Percentiles rank a stretch among this genome's conserved stretches.
These are phyloP conservation scores for Chrysocyon brachyurus DNA, from an alignment of 2,797 vertebrate genomes.

Conservation along the genomic window DNA sequence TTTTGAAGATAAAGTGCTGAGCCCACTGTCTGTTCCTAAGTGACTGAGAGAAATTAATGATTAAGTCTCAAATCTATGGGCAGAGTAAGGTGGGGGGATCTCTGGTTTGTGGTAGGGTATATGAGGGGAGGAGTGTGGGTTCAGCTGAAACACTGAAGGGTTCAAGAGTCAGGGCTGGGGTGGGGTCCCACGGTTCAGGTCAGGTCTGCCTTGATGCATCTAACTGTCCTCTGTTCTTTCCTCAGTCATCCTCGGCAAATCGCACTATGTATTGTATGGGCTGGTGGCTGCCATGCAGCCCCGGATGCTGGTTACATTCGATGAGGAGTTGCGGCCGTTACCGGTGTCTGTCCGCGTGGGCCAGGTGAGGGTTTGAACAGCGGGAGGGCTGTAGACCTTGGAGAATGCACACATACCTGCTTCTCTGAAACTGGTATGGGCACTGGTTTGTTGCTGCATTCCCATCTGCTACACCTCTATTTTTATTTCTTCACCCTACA, in stretches of 20 bases:
- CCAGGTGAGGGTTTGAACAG: conserved; percentile 91
- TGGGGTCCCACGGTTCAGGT: not conserved
- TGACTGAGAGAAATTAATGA: not conserved
- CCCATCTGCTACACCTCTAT: not conserved
- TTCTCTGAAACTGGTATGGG: not conserved
- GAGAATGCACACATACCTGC: not conserved
- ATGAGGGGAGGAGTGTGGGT: not conserved
- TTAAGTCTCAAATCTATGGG: not conserved
- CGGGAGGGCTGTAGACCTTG: not conserved
- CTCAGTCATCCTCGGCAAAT: conserved; percentile 97
- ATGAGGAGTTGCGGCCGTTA: conserved; percentile 96
- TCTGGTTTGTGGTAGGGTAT: not conserved
- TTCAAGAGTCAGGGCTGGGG: not conserved
- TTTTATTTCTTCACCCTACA: conserved; percentile 76
- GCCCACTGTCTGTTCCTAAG: not conserved
- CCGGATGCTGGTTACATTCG: conserved; percentile 98
- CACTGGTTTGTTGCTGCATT: not conserved
- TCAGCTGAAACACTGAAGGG: not conserved
- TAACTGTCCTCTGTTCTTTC: conserved; percentile 48
- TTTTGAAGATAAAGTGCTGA: not conserved
- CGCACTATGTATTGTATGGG: conserved; percentile 97
- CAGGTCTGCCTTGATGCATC: not conserved
- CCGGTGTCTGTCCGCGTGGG: conserved; percentile 98
- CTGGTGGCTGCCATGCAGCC: conserved; percentile 99
- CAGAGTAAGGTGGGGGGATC: not conserved